Base-by-base conservation (phyloP, 1,140 invertebrate species). In the Battus philenor region DNA sequence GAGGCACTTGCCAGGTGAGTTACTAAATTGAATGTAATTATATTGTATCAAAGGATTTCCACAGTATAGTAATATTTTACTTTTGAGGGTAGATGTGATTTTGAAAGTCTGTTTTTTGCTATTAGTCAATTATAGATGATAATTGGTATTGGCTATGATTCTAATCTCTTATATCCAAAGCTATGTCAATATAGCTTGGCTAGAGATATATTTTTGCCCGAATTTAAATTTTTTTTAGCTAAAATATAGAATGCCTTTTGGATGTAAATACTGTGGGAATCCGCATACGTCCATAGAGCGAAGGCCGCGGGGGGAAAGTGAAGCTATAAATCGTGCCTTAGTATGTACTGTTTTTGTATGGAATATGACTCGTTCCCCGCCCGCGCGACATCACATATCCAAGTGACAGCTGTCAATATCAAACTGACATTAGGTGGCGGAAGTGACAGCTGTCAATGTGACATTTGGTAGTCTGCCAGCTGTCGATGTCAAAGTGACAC, bases 311-410 rank as follows among this genome's bases (percentile, higher is more conserved):
- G 33, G 45, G 47, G 50, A 54, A 50, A 61, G 32, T 44, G 39
- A 50, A 57, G 48, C 59, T 65, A 59, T 58, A 49, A 58, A 66
- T 68, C 69, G 76, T 80, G 76, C 76, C 76, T 80, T 80, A 80
- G 67, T 61, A n/a, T n/a, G 60, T 50, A 20, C 59, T 52, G 48
- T 50, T 61, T 44, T 32, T 26, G 47, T 49, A 24, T 43, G 16
- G 13, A 29, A 41, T 41, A 29, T 41, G 38, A 41, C 38, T 41
- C 26, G 38, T 24, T 39, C n/a, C 3, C 12, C 36, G 36, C 20
- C 32, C 16, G 7, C 32, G 8, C 8, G 24, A 6, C 34, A 6
- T 3, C 18, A 2, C 18, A n/a, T n/a, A n/a, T n/a, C n/a, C n/a
- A n/a, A 6, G 18, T 16, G 26, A 29, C 26, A 29, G 5, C 30